Evolutionary conservation across 2,113 vertebrate species (phyloP).

Genomic region (Brachyistius frenatus): DNA sequence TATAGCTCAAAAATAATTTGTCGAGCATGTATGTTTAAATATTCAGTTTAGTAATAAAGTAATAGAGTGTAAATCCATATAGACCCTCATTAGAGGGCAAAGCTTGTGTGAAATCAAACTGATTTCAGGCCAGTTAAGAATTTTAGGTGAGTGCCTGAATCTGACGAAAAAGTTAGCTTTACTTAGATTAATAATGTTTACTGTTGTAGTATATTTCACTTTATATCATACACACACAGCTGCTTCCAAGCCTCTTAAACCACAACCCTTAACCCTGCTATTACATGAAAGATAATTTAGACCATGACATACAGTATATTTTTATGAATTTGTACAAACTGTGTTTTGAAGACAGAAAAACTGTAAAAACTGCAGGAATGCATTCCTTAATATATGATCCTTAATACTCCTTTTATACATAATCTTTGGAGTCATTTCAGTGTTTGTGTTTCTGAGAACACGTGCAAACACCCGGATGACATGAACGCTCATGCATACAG

Average conservation of each 20-base stretch:
- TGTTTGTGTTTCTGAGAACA: constrained; percentile 48
- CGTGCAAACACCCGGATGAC: constrained; percentile 58
- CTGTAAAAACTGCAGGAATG: constrained; percentile 22
- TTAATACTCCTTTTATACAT: constrained; percentile 26
- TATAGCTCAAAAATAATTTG: neutral
- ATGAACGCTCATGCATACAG: constrained; percentile 1
- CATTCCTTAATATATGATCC: constrained; percentile 49
- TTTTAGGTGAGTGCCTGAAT: constrained; percentile 30
- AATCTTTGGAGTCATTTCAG: constrained; percentile 34
- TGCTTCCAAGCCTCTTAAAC: constrained; percentile 40
- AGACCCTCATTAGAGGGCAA: neutral
- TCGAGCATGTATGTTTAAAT: neutral
- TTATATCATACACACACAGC: neutral
- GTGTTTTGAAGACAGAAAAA: constrained; percentile 28
- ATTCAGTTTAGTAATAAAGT: neutral
- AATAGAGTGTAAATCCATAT: neutral
- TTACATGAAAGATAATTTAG: neutral
- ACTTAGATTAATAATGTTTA: neutral
- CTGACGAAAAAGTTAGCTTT: constrained; percentile 5
- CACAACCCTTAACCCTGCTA: constrained; percentile 19
- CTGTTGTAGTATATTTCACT: constrained; percentile 3
- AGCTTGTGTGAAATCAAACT: constrained; percentile 2
- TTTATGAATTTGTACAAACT: constrained; percentile 35
- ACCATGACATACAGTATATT: constrained; percentile 2
- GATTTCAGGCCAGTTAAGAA: constrained; percentile 20